These are phyloP conservation scores for Ceratotherium simum DNA, from an alignment of 2,113 vertebrate genomes.

Conservation along the genomic window DNA sequence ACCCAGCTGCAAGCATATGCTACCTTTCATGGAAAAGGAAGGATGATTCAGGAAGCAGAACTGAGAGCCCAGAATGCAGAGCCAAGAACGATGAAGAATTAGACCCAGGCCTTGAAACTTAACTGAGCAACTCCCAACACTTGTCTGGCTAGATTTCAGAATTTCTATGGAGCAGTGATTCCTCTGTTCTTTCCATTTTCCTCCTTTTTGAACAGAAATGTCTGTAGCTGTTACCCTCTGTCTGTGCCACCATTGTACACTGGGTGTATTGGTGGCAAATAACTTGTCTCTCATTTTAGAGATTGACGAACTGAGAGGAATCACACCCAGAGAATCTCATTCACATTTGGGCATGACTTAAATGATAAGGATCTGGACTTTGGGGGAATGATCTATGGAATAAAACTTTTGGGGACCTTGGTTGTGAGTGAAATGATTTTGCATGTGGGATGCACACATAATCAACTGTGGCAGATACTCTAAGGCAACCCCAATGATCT, in stretches of 20 bases:
- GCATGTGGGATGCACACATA: not conserved
- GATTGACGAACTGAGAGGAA: not conserved
- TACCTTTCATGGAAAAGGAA: not conserved
- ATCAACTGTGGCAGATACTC: accelerated
- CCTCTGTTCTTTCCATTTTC: accelerated
- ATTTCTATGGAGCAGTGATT: not conserved
- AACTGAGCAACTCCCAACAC: not conserved
- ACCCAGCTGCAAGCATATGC: too few relatives aligned
- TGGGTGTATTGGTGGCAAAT: not conserved
- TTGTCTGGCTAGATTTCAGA: not conserved
- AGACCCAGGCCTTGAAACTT: not conserved
- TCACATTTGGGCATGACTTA: not conserved
- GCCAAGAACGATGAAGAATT: not conserved
- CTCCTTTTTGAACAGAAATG: not conserved
- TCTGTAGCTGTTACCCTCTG: not conserved
- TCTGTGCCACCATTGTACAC: accelerated
- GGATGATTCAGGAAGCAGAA: not conserved
- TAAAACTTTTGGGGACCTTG: not conserved
- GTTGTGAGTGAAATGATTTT: not conserved
- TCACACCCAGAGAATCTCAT: not conserved
- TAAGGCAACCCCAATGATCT: accelerated
- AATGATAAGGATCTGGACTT: not conserved
- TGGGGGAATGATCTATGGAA: not conserved
- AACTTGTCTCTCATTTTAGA: not conserved
- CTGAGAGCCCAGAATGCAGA: not conserved